These are phyloP conservation scores for Gryllus longicercus DNA, from an alignment of 2,888 invertebrate species.

Conservation along the genomic window DNA sequence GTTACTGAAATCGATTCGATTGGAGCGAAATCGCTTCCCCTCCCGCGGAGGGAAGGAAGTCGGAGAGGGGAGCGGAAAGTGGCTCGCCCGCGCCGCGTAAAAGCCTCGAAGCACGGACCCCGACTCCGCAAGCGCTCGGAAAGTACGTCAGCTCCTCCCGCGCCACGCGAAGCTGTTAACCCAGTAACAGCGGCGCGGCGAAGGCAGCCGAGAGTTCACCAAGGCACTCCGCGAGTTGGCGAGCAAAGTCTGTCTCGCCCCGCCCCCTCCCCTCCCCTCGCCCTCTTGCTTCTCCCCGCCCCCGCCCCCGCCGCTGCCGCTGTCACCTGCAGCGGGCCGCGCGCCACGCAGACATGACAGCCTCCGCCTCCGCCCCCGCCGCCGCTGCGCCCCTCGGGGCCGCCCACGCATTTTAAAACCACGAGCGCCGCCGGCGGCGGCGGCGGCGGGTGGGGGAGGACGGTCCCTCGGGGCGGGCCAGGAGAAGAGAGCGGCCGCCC, in stretches of 20 bases:
- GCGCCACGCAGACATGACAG: neutral
- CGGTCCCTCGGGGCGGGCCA: too few relatives aligned
- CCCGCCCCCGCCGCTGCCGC: neutral
- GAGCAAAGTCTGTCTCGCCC: neutral
- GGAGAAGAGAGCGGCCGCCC: too few relatives aligned
- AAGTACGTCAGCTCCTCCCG: neutral
- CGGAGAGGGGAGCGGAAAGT: too few relatives aligned
- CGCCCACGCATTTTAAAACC: slow-evolving; percentile 2
- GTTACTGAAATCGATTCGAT: too few relatives aligned
- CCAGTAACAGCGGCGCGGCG: neutral
- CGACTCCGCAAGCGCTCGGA: neutral
- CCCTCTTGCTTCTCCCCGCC: neutral
- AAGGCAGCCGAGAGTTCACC: neutral
- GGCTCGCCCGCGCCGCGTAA: too few relatives aligned
- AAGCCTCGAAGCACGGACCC: too few relatives aligned
- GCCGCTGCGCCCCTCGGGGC: neutral
- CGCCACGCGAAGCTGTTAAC: slow-evolving; percentile 12
- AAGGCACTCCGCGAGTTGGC: slow-evolving; percentile 4
- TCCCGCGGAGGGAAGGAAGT: too few relatives aligned
- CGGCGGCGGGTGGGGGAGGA: too few relatives aligned
- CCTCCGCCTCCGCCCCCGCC: neutral
- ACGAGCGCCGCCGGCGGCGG: neutral
- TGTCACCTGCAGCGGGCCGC: slow-evolving; percentile 8
- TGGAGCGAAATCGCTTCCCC: too few relatives aligned
- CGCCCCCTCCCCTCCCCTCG: neutral